Conservation (phyloP, 2,888 invertebrate species). For the Epirrhoe tristata region DNA sequence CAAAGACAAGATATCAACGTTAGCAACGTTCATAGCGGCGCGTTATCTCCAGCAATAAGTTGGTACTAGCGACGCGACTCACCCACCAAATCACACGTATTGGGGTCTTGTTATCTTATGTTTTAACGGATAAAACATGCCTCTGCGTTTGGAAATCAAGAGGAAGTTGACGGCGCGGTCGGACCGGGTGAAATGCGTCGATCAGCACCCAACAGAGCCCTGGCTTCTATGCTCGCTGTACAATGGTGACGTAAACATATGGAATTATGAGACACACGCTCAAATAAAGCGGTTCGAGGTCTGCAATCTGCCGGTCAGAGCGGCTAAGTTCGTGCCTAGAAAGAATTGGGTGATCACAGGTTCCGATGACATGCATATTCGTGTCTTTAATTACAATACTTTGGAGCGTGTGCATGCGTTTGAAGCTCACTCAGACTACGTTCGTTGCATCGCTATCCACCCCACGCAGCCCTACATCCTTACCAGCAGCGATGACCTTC, state of each 20-base stretch:
- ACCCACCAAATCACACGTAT: constrained; percentile 34
- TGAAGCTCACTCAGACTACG: constrained; percentile 99
- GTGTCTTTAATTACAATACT: constrained; percentile 99
- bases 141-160: constrained; percentile 98
- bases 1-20: constrained; percentile 30
- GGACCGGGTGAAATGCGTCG: constrained; percentile 99
- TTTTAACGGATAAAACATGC: constrained; percentile 62
- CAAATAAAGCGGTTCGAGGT: constrained; percentile 95
- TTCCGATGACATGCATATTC: constrained; percentile 97
- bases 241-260: constrained; percentile 99
- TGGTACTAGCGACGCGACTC: constrained; percentile 24
- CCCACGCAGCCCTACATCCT: constrained; percentile 98
- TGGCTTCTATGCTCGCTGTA: constrained; percentile 99
- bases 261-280: constrained; percentile 98
- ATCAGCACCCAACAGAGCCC: constrained; percentile 98
- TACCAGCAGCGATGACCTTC: constrained; percentile 99
- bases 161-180: constrained; percentile 98
- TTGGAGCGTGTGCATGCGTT: constrained; percentile 97
- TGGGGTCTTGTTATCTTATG: constrained; percentile 68
- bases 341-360: constrained; percentile 99
- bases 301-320: constrained; percentile 98
- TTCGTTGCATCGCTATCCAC: constrained; percentile 98
- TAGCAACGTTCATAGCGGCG: constrained; percentile 29
- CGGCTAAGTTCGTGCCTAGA: constrained; percentile 97
- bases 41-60: constrained; percentile 29